Evolutionary conservation across 2,888 invertebrate species (phyloP).

Genomic region (Agriopis marginaria): DNA sequence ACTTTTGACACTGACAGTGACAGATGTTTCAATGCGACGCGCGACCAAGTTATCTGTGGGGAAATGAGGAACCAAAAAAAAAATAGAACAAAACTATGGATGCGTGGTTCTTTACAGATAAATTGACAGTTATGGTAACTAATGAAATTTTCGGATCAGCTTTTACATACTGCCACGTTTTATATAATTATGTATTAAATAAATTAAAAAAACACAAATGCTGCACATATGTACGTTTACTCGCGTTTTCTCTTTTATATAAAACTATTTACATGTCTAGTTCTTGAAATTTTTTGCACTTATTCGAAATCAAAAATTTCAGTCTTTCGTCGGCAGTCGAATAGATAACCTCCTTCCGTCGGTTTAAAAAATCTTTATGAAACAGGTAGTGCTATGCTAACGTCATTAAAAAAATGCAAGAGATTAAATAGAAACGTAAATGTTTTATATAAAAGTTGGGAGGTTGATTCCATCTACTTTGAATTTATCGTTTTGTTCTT

Average conservation of each 20-base stretch:
- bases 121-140: constrained; percentile 8
- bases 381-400: no score
- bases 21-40: constrained; percentile 14
- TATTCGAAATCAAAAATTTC: no score
- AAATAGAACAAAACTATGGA: not conserved
- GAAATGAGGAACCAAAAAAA: not conserved
- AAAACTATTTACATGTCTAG: constrained; percentile 18
- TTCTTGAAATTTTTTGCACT: no score
- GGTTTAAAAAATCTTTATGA: no score
- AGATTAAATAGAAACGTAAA: constrained; percentile 9
- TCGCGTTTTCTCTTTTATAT: constrained; percentile 17
- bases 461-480: constrained; percentile 32
- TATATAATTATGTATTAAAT: constrained; percentile 21
- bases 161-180: constrained; percentile 45
- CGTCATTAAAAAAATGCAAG: not conserved
- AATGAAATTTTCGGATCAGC: constrained; percentile 41
- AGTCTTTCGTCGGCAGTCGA: no score
- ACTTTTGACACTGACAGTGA: constrained; percentile 16
- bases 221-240: constrained; percentile 40
- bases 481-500: constrained; percentile 9
- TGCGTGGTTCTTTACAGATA: constrained; percentile 18
- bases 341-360: no score
- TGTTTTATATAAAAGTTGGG: constrained; percentile 19
- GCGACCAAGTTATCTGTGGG: not conserved
- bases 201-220: constrained; percentile 29